Conservation (phyloP, 2,797 vertebrate species). For the Columba guinea region DNA sequence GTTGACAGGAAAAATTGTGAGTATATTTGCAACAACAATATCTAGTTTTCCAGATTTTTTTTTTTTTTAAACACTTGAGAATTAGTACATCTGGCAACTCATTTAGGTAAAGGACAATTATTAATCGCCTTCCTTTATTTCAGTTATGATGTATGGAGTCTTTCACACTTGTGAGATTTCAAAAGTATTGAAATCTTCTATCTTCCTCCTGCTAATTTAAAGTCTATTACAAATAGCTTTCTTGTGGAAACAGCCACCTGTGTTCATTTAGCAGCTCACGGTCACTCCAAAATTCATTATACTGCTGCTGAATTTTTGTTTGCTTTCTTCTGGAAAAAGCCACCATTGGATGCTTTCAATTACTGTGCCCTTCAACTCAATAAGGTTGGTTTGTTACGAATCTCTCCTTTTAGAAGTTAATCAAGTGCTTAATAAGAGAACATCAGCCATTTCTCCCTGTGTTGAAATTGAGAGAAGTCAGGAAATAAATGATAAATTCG, state of each 20-base stretch:
- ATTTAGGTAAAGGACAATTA: slow-evolving; percentile 73
- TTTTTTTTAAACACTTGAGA: slow-evolving; percentile 23
- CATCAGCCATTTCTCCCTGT: slow-evolving; percentile 22
- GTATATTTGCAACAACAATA: background rate
- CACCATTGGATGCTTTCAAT: slow-evolving; percentile 20
- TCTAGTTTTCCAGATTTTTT: background rate
- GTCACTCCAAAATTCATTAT: slow-evolving; percentile 65
- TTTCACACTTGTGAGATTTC: slow-evolving; percentile 75
- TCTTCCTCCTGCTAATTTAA: slow-evolving; percentile 74
- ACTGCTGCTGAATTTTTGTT: slow-evolving; percentile 42
- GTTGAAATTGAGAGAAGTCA: background rate
- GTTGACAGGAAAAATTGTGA: background rate
- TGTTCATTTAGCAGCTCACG: slow-evolving; percentile 70
- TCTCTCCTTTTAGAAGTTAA: slow-evolving; percentile 47
- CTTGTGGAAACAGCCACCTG: slow-evolving; percentile 74
- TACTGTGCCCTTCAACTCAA: slow-evolving; percentile 54
- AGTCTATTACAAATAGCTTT: slow-evolving; percentile 71
- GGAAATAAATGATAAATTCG: slow-evolving; percentile 6
- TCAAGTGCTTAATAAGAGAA: slow-evolving; percentile 44
- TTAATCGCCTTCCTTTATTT: slow-evolving; percentile 75
- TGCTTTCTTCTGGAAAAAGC: slow-evolving; percentile 28
- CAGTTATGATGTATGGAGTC: slow-evolving; percentile 74
- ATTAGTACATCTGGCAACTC: slow-evolving; percentile 71
- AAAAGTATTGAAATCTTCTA: slow-evolving; percentile 68
- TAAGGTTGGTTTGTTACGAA: slow-evolving; percentile 34